Evolutionary conservation across 2,797 vertebrate genomes (phyloP).

Genomic region (Sebastolobus altivelis): DNA sequence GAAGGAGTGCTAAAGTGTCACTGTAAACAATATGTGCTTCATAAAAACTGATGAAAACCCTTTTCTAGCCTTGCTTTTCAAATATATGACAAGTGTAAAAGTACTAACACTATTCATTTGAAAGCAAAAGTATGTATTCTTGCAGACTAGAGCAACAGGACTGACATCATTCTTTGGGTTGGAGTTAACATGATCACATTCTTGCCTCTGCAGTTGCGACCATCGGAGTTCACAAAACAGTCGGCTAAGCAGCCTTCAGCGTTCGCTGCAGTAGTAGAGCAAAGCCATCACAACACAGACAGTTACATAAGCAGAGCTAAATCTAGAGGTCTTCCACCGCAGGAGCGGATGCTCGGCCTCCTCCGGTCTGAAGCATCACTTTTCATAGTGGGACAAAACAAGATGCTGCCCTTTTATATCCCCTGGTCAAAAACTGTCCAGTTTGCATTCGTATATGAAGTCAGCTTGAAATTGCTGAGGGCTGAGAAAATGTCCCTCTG

Average conservation of each 20-base stretch:
- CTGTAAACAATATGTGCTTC: neutral
- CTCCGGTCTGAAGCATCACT: constrained; percentile 38
- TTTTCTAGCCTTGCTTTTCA: neutral
- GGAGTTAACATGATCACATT: neutral
- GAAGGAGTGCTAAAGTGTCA: neutral
- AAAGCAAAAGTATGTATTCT: constrained; percentile 10
- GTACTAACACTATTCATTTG: neutral
- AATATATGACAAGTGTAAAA: neutral
- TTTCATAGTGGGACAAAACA: constrained; percentile 15
- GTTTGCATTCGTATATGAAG: constrained; percentile 27
- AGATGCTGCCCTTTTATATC: constrained; percentile 8
- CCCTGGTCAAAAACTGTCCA: constrained; percentile 30
- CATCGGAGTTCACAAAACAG: constrained; percentile 41
- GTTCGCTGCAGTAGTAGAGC: constrained; percentile 55
- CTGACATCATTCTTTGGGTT: constrained; percentile 6
- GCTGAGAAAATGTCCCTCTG: constrained; percentile 15
- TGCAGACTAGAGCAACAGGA: neutral
- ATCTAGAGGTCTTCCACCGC: constrained; percentile 52
- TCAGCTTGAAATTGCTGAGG: constrained; percentile 44
- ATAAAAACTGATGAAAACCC: neutral
- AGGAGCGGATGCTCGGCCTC: constrained; percentile 47
- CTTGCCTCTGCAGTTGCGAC: neutral
- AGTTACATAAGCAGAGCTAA: constrained; percentile 69
- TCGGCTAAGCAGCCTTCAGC: constrained; percentile 55
- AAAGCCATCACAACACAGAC: constrained; percentile 67